phyloP scores from a whole-genome alignment of 1,140 invertebrate species.

The Liolophura sinensis region DNA sequence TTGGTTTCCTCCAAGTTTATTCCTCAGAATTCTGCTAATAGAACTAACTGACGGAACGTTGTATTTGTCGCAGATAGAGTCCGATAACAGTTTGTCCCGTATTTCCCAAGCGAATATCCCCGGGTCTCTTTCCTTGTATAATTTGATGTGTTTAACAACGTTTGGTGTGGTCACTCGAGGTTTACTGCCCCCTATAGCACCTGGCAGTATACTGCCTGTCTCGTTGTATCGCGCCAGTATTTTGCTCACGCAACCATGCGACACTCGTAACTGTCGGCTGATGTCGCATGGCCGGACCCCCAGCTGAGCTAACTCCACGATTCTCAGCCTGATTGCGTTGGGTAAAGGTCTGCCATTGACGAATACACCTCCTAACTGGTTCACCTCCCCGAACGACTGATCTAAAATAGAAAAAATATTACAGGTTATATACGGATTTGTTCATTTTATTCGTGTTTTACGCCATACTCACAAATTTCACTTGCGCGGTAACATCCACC shows the following conservation, averaged over 20 bases:
- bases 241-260: slow-evolving; percentile 92
- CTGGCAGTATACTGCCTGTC: slow-evolving; percentile 87
- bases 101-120: slow-evolving; percentile 66
- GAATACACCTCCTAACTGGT: slow-evolving; percentile 96
- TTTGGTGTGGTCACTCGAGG: slow-evolving; percentile 79
- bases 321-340: slow-evolving; percentile 89
- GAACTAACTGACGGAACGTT: slow-evolving; percentile 11
- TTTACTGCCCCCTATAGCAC: slow-evolving; percentile 96
- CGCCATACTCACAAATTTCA: too few species aligned
- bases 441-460: too few species aligned
- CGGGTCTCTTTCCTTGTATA: slow-evolving; percentile 64
- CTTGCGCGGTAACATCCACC: too few species aligned
- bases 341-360: slow-evolving; percentile 93
- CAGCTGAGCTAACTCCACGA: slow-evolving; percentile 88
- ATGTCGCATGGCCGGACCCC: slow-evolving; percentile 92
- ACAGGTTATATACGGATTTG: too few species aligned
- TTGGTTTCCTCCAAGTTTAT: too few species aligned
- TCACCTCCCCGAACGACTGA: slow-evolving; percentile 69
- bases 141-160: slow-evolving; percentile 62
- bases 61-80: slow-evolving; percentile 30
- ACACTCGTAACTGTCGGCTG: slow-evolving; percentile 85
- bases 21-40: slow-evolving; percentile 13
- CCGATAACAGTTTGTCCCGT: slow-evolving; percentile 61
- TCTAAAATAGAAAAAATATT: background rate
- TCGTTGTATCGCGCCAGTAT: slow-evolving; percentile 95